These are phyloP conservation scores for Lasioglossum villosulum DNA, from an alignment of 2,888 invertebrate genomes.

Conservation along the genomic window DNA sequence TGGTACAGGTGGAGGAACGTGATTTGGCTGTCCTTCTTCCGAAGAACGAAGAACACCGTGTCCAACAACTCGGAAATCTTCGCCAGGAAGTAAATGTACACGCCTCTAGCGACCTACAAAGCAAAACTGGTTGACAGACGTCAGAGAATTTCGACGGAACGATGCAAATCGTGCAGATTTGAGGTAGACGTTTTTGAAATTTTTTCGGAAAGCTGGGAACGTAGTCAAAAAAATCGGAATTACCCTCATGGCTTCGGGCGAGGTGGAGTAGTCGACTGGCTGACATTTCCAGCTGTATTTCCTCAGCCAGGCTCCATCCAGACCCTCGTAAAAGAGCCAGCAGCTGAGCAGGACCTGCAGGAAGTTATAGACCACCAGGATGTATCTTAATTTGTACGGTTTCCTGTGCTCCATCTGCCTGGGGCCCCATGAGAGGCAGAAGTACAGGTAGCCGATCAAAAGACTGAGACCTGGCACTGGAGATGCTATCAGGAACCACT, in stretches of 20 bases:
- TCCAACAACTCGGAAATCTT: conserved; percentile 96
- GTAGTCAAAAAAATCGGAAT: not conserved
- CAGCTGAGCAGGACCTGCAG: conserved; percentile 93
- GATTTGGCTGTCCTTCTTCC: conserved; percentile 96
- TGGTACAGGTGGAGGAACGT: conserved; percentile 97
- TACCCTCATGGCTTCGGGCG: conserved; percentile 92
- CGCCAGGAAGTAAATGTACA: conserved; percentile 94
- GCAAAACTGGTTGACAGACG: not conserved
- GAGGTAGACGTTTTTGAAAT: not conserved
- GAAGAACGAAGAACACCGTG: conserved; percentile 96
- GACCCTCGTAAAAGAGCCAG: conserved; percentile 92
- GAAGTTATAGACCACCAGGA: conserved; percentile 94
- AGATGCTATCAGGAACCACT: conserved; percentile 91
- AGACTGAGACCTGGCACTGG: conserved; percentile 90
- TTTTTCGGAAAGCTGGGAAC: not conserved
- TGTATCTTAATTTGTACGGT: conserved; percentile 92
- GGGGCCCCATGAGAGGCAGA: conserved; percentile 92
- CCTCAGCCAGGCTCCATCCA: conserved; percentile 91
- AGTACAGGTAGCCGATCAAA: conserved; percentile 89
- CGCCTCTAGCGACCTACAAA: conserved; percentile 88
- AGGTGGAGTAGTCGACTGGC: conserved; percentile 93
- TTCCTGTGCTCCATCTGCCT: conserved; percentile 94
- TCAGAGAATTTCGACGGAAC: not conserved
- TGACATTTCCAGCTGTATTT: conserved; percentile 96
- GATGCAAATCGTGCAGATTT: not conserved